These are phyloP conservation scores for Dendropsophus ebraccatus DNA, from an alignment of 2,113 vertebrate species.

Conservation along the genomic window DNA sequence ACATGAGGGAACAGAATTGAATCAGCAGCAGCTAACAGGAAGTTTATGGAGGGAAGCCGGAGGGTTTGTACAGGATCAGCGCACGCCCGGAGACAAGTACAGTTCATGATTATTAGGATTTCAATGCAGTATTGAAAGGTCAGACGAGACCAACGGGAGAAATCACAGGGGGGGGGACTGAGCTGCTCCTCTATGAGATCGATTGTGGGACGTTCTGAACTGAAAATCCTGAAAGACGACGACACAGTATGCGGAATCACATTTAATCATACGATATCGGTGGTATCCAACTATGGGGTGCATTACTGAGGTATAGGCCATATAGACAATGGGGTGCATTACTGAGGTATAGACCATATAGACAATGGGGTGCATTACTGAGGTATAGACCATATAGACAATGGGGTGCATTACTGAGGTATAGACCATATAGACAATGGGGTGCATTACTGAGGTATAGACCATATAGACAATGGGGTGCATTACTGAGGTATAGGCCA, in stretches of 20 bases:
- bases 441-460: too few species aligned
- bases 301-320: too few species aligned
- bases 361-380: too few species aligned
- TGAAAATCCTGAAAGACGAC: constrained; percentile 8
- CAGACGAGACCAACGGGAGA: constrained; percentile 30
- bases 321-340: too few species aligned
- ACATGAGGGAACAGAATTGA: constrained; percentile 26
- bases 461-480: too few species aligned
- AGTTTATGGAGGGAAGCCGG: constrained; percentile 46
- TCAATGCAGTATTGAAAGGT: constrained; percentile 50
- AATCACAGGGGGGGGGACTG: constrained; percentile 20
- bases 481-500: too few species aligned
- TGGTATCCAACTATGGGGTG: too few species aligned
- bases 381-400: too few species aligned
- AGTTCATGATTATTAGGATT: constrained; percentile 47
- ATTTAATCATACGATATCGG: not conserved
- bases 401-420: too few species aligned
- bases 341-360: too few species aligned
- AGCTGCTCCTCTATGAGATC: constrained; percentile 14
- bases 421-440: too few species aligned
- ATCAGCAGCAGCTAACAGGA: constrained; percentile 41
- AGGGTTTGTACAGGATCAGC: constrained; percentile 44
- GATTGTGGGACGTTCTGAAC: not conserved
- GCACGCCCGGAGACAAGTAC: constrained; percentile 42
- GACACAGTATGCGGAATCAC: constrained; percentile 3